Conservation (phyloP, 2,113 vertebrate species). For the Cariama cristata region DNA sequence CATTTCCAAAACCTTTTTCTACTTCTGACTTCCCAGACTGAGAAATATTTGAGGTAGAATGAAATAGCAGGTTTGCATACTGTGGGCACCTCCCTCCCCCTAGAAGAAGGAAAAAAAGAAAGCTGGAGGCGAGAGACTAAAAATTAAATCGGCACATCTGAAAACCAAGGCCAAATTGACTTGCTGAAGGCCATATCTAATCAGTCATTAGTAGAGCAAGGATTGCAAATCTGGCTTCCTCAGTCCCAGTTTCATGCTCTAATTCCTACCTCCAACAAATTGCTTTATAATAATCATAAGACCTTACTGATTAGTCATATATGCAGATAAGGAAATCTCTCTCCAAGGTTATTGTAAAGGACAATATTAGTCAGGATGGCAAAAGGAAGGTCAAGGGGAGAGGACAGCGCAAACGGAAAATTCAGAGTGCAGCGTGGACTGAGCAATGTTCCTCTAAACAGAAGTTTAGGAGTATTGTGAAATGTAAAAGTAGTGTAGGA, state of each 20-base stretch:
- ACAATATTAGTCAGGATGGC: background rate
- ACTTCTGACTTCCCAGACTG: background rate
- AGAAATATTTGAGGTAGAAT: background rate
- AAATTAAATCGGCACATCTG: slow-evolving; percentile 20
- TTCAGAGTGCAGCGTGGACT: background rate
- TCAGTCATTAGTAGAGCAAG: slow-evolving; percentile 32
- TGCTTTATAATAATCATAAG: slow-evolving; percentile 45
- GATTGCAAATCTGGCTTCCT: slow-evolving; percentile 17
- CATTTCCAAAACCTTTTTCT: background rate
- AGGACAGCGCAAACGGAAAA: background rate
- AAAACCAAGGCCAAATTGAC: slow-evolving; percentile 2
- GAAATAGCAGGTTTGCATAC: background rate
- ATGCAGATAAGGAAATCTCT: slow-evolving; percentile 27
- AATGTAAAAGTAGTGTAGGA: background rate
- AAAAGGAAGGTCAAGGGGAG: background rate
- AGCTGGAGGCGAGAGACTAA: background rate
- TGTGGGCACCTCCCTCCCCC: background rate
- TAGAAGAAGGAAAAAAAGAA: slow-evolving; percentile 7
- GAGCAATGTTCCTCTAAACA: background rate
- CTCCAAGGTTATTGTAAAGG: slow-evolving; percentile 14
- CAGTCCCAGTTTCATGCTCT: background rate
- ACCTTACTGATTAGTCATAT: slow-evolving; percentile 31
- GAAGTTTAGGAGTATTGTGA: background rate
- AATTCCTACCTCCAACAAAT: slow-evolving; percentile 48
- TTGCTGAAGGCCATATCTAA: slow-evolving; percentile 49